Conservation (phyloP, 1,140 invertebrate genomes). For the Diuraphis noxia region DNA sequence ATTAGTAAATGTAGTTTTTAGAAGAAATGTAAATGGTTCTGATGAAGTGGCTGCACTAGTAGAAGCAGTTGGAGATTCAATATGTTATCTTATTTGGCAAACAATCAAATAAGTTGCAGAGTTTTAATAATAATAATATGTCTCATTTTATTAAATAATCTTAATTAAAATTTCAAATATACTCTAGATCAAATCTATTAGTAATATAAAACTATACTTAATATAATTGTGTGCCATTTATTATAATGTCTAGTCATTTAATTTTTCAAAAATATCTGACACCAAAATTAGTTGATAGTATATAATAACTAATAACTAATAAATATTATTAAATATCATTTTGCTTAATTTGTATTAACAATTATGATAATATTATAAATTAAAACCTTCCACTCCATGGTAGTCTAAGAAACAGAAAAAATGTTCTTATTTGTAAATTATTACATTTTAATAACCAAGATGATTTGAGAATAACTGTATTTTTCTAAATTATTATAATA, state of each 20-base stretch:
- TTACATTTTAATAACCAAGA: background rate
- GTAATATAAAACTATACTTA: background rate
- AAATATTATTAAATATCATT: background rate
- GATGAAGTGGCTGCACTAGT: background rate
- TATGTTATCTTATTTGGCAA: constrained; percentile 19
- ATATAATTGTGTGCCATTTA: background rate
- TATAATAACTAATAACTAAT: background rate
- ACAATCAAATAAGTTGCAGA: background rate
- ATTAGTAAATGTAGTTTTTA: constrained; percentile 15
- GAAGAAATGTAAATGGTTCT: background rate
- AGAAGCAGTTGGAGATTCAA: background rate
- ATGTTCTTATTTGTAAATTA: background rate
- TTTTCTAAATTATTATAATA: background rate
- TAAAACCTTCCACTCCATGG: background rate
- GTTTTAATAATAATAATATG: background rate
- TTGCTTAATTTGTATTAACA: background rate
- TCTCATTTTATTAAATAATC: too few relatives aligned
- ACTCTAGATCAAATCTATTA: background rate
- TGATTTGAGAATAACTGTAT: background rate
- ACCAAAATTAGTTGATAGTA: background rate
- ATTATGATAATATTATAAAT: background rate
- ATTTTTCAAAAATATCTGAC: background rate
- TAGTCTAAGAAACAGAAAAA: background rate
- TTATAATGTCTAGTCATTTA: constrained; percentile 29
- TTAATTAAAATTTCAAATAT: background rate